Conservation (phyloP, 2,113 vertebrate genomes). For the Sisor rabdophorus region DNA sequence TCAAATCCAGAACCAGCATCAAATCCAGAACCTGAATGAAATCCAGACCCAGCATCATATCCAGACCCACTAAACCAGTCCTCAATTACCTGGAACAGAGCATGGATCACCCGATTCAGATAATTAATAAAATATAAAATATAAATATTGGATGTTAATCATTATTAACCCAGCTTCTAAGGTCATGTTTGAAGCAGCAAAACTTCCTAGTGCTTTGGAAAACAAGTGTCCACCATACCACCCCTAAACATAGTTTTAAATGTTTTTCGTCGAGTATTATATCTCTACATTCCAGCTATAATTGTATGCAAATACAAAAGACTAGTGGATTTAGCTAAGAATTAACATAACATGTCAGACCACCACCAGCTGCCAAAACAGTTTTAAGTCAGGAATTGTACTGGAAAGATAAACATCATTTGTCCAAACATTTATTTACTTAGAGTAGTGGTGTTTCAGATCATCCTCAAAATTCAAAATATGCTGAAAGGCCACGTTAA, state of each 20-base stretch:
- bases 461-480: neutral
- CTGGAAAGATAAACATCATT: neutral
- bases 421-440: neutral
- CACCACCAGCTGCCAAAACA: too few relatives aligned
- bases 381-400: neutral
- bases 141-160: neutral
- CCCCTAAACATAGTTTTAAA: neutral
- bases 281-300: neutral
- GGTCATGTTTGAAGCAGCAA: neutral
- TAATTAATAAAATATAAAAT: neutral
- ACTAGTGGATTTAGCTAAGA: too few relatives aligned
- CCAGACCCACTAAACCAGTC: conserved; percentile 64
- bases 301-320: too few relatives aligned
- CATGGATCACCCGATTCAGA: conserved; percentile 34
- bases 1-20: conserved; percentile 56
- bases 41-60: conserved; percentile 46
- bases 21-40: conserved; percentile 50
- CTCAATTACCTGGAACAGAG: conserved; percentile 63
- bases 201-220: neutral
- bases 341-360: too few relatives aligned
- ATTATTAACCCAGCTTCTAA: neutral
- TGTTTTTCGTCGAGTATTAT: neutral
- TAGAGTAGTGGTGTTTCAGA: neutral
- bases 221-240: neutral
- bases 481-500: neutral